Evolutionary conservation across 2,888 invertebrate species (phyloP).

Genomic region (Fragum whitleyi): DNA sequence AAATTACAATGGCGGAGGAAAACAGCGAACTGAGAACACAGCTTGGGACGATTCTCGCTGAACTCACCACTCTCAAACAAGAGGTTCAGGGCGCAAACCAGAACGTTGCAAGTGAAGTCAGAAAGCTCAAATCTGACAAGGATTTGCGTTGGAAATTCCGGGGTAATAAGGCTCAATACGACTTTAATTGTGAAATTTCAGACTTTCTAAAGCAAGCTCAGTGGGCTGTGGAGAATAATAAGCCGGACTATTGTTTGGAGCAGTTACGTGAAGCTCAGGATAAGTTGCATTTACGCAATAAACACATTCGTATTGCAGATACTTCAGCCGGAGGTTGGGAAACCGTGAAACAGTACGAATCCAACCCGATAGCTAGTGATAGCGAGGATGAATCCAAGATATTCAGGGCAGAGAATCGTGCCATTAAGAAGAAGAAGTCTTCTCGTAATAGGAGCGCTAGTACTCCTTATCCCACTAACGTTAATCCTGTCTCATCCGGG

Average conservation of each 20-base stretch:
- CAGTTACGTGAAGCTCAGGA: not conserved
- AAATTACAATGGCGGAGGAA: not conserved
- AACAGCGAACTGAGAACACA: not conserved
- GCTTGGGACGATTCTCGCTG: not conserved
- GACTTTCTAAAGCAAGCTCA: slow-evolving; percentile 11
- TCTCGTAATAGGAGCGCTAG: too few species aligned
- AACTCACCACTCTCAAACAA: slow-evolving; percentile 6
- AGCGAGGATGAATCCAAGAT: slow-evolving; percentile 12
- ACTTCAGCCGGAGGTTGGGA: too few species aligned
- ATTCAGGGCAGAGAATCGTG: too few species aligned
- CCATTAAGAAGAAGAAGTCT: too few species aligned
- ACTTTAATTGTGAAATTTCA: slow-evolving; percentile 15
- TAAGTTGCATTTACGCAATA: slow-evolving; percentile 4
- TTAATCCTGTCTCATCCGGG: too few species aligned
- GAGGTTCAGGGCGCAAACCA: slow-evolving; percentile 18
- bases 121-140: not conserved
- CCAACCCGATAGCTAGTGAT: too few species aligned
- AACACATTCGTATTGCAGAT: slow-evolving; percentile 6
- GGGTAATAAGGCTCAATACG: slow-evolving; percentile 21
- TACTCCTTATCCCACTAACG: not conserved
- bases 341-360: too few species aligned
- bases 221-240: slow-evolving; percentile 14
- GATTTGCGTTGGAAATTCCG: slow-evolving; percentile 18
- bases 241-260: not conserved
- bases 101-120: slow-evolving; percentile 12